Base-by-base conservation (phyloP, 2,888 invertebrate genomes). In the Meiosimyza platycephala region DNA sequence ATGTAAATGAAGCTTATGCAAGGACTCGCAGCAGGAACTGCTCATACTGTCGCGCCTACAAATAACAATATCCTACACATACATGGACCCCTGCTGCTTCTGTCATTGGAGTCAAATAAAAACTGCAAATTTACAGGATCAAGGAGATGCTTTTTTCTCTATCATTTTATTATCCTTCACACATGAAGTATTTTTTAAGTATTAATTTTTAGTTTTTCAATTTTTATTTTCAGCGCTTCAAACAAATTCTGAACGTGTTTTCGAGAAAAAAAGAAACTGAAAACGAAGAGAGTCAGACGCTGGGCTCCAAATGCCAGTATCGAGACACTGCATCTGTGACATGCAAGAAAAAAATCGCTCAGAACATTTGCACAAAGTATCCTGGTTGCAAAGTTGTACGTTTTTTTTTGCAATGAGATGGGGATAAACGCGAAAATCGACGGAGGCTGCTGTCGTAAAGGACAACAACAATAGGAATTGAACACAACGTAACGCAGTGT, bases 1-100 rank as follows among this genome's bases (percentile, higher is more conserved):
- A 28, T 70, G 70, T 47, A 62, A 70, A 62, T 40, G 62, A 64
- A 62, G 70, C 51, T 54, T 70, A 55, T 67, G 57, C 57, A 67
- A 55, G 57, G 22, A 55, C 64, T 57, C 28, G 57, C 13, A 18
- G 0, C 9, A 9, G 40, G 9, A 40, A 40, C 40, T 9, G 9
- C 40, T 40, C 40, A 40, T 40, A 40, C 40, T 40, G 40, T 40
- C 40, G 40, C 9, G 40, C 40, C 40, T 40, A 40, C 40, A 40
- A 40, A 40, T 40, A 40, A 40, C 40, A 40, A 40, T 40, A 40
- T 40, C 11, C 28, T 28, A 57, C 57, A 57, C 18, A 57, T 28
- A 57, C 57, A 22, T 28, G 22, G 5, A 16, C 28, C 16, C 57
- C 28, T 11, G 13, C 12, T 57, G 12, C 22, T 28, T 4, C 55